Evolutionary conservation across 2,113 vertebrate genomes (phyloP), one percentile per base, ranked within the genome.

Genomic region (Hystrix cristata): DNA sequence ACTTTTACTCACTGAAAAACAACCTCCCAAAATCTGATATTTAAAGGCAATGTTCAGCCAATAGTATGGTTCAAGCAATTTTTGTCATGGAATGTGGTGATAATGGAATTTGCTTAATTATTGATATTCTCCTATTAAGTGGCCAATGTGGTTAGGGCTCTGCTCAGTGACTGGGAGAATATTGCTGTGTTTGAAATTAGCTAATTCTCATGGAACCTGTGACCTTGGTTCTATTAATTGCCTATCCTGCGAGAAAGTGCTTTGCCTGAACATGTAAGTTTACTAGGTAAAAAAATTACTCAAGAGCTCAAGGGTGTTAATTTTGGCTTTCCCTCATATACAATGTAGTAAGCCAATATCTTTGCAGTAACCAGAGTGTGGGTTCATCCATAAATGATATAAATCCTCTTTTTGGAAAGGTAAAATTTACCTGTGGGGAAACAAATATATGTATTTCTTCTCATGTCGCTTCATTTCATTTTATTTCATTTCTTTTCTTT

Each of bases 351-450:
- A 91, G 62, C 81, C 83, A 91, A 21, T 11, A 55, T 57, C 76
- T 92, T 95, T 76, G 87, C 10, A 79, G 62, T 34, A 87, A 65
- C 31, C 57, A 91, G 82, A 86, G 0, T 48, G 19, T 86, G 83
- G 71, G 38, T 51, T 31, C 10, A 11, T 89, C 90, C n/a, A 83
- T 74, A 87, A 72, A 85, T 64, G 53, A 93, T 1, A 59, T 6
- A 81, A 60, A 76, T 97, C 94, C 38, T 87, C 18, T 64, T 3
- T 27, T 15, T 51, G 48, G 60, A 48, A 95, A 90, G 93, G 67
- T 83, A 55, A 93, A 89, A 90, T 95, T 86, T 90, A 95, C 55
- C 46, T 87, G 6, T 8, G 74, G 19, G 64, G 51, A 81, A 96
- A 81, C 79, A 90, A 2, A 76, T 34, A 79, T 38, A 62, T 48